Evolutionary conservation across 1,140 invertebrate genomes (phyloP).

Genomic region (Hypsibius dujardini): DNA sequence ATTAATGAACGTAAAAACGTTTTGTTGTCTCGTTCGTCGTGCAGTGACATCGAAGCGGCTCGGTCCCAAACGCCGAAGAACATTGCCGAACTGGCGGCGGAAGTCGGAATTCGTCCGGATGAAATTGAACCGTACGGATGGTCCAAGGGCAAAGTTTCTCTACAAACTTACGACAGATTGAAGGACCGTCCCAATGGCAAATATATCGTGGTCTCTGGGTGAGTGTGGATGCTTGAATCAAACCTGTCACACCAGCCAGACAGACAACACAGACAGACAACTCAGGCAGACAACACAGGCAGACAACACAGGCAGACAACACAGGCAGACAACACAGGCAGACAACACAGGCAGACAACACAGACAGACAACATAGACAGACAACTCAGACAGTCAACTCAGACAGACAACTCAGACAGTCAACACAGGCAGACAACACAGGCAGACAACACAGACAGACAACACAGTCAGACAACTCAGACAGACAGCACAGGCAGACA

Average conservation of each 20-base stretch:
- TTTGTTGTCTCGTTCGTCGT: conserved; percentile 18
- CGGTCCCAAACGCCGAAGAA: conserved; percentile 69
- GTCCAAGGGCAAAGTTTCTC: conserved; percentile 83
- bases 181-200: conserved; percentile 53
- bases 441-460: too few species aligned
- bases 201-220: conserved; percentile 88
- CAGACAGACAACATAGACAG: too few species aligned
- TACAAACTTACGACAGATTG: conserved; percentile 60
- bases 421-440: too few species aligned
- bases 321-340: too few species aligned
- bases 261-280: too few species aligned
- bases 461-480: too few species aligned
- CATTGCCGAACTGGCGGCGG: conserved; percentile 53
- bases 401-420: too few species aligned
- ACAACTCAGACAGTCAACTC: too few species aligned
- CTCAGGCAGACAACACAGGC: too few species aligned
- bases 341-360: too few species aligned
- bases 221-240: conserved; percentile 27
- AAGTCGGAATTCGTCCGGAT: conserved; percentile 58
- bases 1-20: not conserved
- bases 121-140: conserved; percentile 79
- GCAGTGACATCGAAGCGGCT: conserved; percentile 70
- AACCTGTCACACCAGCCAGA: not conserved
- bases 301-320: too few species aligned
- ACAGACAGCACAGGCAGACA: too few species aligned